Base-by-base conservation (phyloP, 2,888 invertebrate species). In the Ormyrus pomaceus region DNA sequence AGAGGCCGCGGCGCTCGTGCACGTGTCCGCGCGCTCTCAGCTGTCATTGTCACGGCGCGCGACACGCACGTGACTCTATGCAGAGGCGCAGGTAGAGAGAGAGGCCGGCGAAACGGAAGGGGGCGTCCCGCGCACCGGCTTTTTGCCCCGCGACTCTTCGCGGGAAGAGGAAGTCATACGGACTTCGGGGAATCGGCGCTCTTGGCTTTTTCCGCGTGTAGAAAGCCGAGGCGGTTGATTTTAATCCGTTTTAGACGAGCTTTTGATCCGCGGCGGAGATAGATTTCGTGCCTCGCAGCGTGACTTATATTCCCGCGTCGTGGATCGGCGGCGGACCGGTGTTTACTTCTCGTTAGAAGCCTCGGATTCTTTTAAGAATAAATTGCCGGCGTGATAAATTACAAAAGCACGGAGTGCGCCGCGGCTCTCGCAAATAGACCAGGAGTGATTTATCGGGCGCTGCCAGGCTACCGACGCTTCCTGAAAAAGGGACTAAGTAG, bases 31-130 rank as follows among this genome's bases (percentile, higher is more conserved):
- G 62, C 69, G 11, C 34, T 34, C 62, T 34, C 62, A 70, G 71
- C 58, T 66, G 77, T 70, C 69, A 64, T 56, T 77, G 77, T 80
- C 80, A 53, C 66, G 61, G n/a, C 64, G 69, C 56, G 69, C 55
- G 46, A 13, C 55, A 66, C 65, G 66, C 70, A 77, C 80, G 80
- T 77, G 77, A 80, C 71, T 79, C 79, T 76, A 79, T 76, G 79
- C 61, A 19, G n/a, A n/a, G 34, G 34, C 4, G 56, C n/a, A 7
- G 68, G 9, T 9, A 19, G 48, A 50, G 59, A 10, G 45, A n/a
- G n/a, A 8, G 68, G 61, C 19, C 10, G 34, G 62, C 34, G 56
- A 56, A 34, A 34, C 34, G 34, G 34, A 34, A 34, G 34, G 69
- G 55, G 61, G 6, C 53, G 72, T 8, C 61, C 72, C 51, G 10